phyloP scores from a whole-genome alignment of 2,888 invertebrate species.

The Notocelia uddmanniana region DNA sequence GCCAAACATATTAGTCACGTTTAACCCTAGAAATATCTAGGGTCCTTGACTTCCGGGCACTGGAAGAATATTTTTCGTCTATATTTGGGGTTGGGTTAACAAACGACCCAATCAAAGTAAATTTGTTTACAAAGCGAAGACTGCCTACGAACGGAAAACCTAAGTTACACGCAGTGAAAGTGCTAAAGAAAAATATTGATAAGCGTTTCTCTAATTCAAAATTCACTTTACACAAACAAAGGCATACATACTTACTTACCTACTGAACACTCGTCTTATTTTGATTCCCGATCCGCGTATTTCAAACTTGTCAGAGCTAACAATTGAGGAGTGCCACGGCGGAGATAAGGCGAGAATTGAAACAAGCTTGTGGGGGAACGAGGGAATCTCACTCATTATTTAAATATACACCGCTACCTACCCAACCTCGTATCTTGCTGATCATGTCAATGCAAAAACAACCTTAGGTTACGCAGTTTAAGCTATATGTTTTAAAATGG shows the following conservation, averaged over 20 bases:
- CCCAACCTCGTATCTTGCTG: conserved; percentile 9
- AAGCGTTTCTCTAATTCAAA: neutral
- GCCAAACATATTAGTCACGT: no score
- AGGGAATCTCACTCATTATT: conserved; percentile 71
- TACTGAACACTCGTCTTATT: conserved; percentile 42
- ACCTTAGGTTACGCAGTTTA: neutral
- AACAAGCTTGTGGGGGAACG: conserved; percentile 62
- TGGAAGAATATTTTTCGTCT: no score
- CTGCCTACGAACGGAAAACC: neutral
- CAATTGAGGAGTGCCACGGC: conserved; percentile 74
- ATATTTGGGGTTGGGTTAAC: no score
- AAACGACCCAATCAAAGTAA: no score
- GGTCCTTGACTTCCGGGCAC: neutral
- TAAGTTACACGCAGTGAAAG: neutral
- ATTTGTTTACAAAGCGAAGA: neutral
- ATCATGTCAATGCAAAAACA: neutral
- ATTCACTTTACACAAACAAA: neutral
- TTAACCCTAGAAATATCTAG: no score
- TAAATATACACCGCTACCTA: conserved; percentile 69
- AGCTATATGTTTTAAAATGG: neutral
- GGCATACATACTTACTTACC: neutral
- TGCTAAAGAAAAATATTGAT: neutral
- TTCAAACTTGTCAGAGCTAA: conserved; percentile 55
- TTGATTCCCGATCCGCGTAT: conserved; percentile 51
- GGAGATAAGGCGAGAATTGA: conserved; percentile 75